These are phyloP conservation scores for Poeciliopsis turrubarensis DNA, from an alignment of 2,113 vertebrate genomes.

Conservation along the genomic window DNA sequence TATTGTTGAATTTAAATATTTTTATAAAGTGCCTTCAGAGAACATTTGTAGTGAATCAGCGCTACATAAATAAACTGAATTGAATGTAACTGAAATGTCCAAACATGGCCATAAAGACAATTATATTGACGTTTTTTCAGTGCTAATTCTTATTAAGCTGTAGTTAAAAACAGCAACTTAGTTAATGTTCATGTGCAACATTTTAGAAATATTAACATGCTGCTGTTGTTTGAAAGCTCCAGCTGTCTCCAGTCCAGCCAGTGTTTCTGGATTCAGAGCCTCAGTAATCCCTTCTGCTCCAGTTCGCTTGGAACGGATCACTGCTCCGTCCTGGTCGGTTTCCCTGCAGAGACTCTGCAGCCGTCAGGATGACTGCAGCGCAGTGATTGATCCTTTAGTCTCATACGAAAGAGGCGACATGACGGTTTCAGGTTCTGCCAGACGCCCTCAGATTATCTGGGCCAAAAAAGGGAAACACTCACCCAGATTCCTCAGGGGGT, in stretches of 20 bases:
- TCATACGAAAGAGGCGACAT: background rate
- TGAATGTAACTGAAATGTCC: too few relatives aligned
- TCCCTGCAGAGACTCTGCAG: background rate
- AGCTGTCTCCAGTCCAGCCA: too few relatives aligned
- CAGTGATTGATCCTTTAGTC: background rate
- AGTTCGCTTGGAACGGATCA: background rate
- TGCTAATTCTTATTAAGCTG: background rate
- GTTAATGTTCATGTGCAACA: background rate
- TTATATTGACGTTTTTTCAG: too few relatives aligned
- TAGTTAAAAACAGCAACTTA: background rate
- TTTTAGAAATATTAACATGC: background rate
- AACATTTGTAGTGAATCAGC: too few relatives aligned
- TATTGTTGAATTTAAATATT: too few relatives aligned
- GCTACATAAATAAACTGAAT: too few relatives aligned
- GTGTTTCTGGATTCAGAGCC: background rate
- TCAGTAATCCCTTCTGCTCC: background rate
- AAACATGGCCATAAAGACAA: too few relatives aligned
- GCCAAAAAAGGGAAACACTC: slow-evolving; percentile 21
- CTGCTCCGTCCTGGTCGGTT: background rate
- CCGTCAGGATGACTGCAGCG: background rate
- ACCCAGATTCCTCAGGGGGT: slow-evolving; percentile 77
- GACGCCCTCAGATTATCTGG: background rate
- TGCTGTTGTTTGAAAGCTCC: too few relatives aligned
- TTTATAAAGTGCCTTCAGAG: too few relatives aligned
- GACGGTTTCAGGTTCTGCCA: background rate